phyloP scores from a whole-genome alignment of 1,140 invertebrate species.

The Drosophila repletoides region DNA sequence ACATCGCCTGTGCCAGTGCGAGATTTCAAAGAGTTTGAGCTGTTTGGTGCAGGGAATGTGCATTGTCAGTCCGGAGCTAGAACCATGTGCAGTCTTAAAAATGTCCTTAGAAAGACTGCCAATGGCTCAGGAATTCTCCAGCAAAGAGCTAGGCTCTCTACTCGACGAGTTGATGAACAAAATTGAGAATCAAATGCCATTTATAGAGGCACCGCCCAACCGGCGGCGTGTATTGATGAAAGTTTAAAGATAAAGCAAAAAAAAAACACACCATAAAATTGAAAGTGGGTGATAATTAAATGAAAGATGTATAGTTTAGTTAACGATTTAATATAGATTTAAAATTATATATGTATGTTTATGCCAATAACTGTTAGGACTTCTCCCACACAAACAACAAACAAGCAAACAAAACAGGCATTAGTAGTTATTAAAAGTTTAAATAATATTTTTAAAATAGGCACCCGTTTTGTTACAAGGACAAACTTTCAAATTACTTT shows the following conservation, averaged over 20 bases:
- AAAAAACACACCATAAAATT: not conserved
- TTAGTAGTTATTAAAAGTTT: not conserved
- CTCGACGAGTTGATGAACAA: conserved; percentile 67
- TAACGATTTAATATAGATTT: conserved; percentile 13
- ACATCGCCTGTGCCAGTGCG: conserved; percentile 84
- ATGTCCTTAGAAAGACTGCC: conserved; percentile 72
- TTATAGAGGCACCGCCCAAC: not conserved
- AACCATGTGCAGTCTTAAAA: conserved; percentile 66
- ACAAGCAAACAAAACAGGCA: not conserved
- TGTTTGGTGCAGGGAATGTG: conserved; percentile 70
- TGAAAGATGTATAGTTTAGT: conserved; percentile 12
- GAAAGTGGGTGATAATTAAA: conserved; percentile 19
- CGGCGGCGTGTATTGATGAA: conserved; percentile 14
- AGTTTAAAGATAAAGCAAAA: not conserved
- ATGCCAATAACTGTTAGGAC: conserved; percentile 16
- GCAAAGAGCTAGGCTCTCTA: conserved; percentile 66
- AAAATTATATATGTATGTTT: conserved; percentile 19
- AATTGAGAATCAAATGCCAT: conserved; percentile 38
- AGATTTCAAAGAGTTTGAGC: conserved; percentile 68
- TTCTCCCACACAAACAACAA: not conserved
- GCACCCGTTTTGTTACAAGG: conserved; percentile 26
- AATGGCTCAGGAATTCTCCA: conserved; percentile 80
- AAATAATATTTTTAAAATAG: not conserved
- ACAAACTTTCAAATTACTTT: conserved; percentile 5
- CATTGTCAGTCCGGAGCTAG: conserved; percentile 61